Base-by-base conservation (phyloP, 2,888 invertebrate genomes). In the Epistrophe eligans region DNA sequence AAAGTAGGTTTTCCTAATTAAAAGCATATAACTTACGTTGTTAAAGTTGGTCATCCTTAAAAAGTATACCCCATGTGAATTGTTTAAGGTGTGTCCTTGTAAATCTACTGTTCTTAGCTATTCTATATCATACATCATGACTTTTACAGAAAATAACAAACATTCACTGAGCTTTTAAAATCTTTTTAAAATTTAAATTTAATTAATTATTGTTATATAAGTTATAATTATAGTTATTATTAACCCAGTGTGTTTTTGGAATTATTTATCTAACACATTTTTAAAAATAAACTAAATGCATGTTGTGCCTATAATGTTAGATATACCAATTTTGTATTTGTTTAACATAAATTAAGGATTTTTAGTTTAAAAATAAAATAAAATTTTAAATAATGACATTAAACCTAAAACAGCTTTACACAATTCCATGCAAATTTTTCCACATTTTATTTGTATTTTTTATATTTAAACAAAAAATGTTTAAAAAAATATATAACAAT, bases 391-490 rank as follows among this genome's bases (percentile, higher is more conserved):
- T 3, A 48, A 66, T 71, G 32, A 73, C 28, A 55, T n/a, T 38
- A 48, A 82, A 19, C 38, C 67, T 55, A 84, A 80, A 81, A 80
- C 76, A 90, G 90, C 91, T 91, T 91, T 90, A 91, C 91, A 90
- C 91, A 58, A 91, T 91, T 91, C 91, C 92, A 92, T 92, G 92
- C 92, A 92, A 82, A 73, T 92, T 92, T 91, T 90, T 92, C 92
- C 91, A 91, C 91, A 90, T 89, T 90, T 88, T 83, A 81, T 88
- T 90, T 89, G 4, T 89, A 88, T 89, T 85, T 3, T 32, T 55
- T n/a, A n/a, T 55, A 55, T 55, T 9, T 55, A 15, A 55, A 55
- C 55, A 28, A 28, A 55, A 11, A 28, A 55, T 1, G 15, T 15
- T 24, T 10, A 48, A 13, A 15, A 13, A 90, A 77, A 79, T 24